Base-by-base conservation (phyloP, 2,797 vertebrate genomes). In the Chelonia mydas region DNA sequence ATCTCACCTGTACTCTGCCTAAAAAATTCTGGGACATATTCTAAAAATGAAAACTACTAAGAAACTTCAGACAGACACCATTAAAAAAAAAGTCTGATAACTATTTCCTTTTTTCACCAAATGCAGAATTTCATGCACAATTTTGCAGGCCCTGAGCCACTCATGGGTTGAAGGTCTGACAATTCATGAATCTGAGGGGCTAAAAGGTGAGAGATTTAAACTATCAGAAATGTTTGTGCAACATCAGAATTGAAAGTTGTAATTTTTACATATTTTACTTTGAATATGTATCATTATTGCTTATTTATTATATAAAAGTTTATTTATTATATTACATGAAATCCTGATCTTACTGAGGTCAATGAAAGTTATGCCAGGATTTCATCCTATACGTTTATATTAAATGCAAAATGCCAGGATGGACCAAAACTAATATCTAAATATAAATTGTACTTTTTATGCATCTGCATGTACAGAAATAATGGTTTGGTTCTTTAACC, bases 391-490 rank as follows among this genome's bases (percentile, higher is more conserved):
- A 41, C 2, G 5, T 72, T 41, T 21, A 72, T 72, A 72, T 72
- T 72, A 72, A 23, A 41, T 37, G 21, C 68, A 23, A 21, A 68
- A 68, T 68, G n/a, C 65, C 65, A 21, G n/a, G n/a, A 17, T 2
- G 80, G 86, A 90, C 27, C 81, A 3, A 33, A 3, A 6, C 17
- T 79, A 87, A 76, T 6, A 53, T 2, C 2, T 19, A 33, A 77
- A 27, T 25, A 5, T 27, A 49, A 41, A 10, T 6, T 21, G 2
- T 3, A 68, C 28, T 0, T 4, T 3, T 7, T 72, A 51, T 16
- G 4, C 3, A 11, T 1, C 1, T 41, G 83, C 28, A 49, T 3
- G 80, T 61, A 3, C 0, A 1, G 51, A 83, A 86, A 45, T 78
- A 92, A 53, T 0, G 1, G 0, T 45, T 23, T 37, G 33, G 21